These are phyloP conservation scores for Lagocephalus sceleratus DNA, from an alignment of 2,797 vertebrate genomes.

Conservation along the genomic window DNA sequence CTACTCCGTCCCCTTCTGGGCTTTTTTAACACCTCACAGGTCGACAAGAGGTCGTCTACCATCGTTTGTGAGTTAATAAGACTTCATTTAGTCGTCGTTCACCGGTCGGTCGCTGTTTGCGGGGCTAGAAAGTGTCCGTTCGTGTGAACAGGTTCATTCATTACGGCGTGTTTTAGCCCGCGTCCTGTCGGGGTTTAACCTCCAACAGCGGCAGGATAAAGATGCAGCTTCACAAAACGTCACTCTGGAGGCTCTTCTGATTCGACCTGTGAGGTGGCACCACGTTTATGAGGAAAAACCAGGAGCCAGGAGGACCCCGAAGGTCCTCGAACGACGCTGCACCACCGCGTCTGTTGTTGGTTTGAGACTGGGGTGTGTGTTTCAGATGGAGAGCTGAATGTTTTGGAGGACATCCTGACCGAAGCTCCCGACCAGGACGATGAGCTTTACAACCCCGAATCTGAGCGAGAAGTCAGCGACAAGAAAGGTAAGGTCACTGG, in stretches of 20 bases:
- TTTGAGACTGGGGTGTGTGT: background rate
- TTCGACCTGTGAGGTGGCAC: too few relatives aligned
- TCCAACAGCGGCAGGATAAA: too few relatives aligned
- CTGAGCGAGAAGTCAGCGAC: constrained; percentile 87
- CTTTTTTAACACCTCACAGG: too few relatives aligned
- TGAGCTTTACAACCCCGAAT: constrained; percentile 95
- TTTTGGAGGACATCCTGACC: constrained; percentile 95
- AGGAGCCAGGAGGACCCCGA: too few relatives aligned
- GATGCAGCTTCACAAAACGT: too few relatives aligned
- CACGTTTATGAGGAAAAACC: too few relatives aligned
- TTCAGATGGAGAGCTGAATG: constrained; percentile 93
- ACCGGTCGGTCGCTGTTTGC: too few relatives aligned
- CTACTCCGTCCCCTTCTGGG: constrained; percentile 13
- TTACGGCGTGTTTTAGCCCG: background rate
- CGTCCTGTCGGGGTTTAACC: background rate
- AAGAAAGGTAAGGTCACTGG: constrained; percentile 98
- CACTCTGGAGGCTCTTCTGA: too few relatives aligned
- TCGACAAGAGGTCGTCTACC: too few relatives aligned
- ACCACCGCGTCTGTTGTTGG: background rate
- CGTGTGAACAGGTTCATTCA: background rate
- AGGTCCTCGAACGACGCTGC: too few relatives aligned
- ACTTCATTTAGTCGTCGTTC: background rate
- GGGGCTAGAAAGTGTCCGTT: background rate
- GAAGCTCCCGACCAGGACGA: constrained; percentile 98
- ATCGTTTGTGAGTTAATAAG: background rate